Evolutionary conservation across 2,888 invertebrate genomes (phyloP).

Genomic region (Abrostola tripartita): DNA sequence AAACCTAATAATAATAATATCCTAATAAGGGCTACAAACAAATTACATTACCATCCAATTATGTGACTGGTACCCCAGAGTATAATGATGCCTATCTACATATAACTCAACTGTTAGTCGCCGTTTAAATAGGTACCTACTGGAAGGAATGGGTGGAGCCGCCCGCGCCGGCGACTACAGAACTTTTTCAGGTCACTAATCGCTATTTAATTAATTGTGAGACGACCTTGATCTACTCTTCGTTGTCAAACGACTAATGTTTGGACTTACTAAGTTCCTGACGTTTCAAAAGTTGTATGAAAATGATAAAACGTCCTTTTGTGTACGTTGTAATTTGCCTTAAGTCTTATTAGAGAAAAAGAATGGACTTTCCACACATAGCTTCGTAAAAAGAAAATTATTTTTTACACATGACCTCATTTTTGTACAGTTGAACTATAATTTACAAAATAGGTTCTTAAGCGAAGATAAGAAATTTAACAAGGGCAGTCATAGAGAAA

Average conservation of each 20-base stretch:
- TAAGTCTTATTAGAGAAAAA: no score
- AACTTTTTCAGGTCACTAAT: constrained; percentile 16
- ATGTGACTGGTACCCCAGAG: not conserved
- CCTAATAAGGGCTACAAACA: no score
- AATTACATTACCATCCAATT: not conserved
- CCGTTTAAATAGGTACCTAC: not conserved
- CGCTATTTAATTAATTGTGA: constrained; percentile 9
- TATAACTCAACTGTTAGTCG: not conserved
- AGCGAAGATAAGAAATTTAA: no score
- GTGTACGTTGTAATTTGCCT: no score
- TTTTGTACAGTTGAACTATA: no score
- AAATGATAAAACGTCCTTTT: no score
- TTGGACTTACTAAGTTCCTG: not conserved
- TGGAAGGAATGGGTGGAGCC: not conserved
- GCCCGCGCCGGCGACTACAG: not conserved
- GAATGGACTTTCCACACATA: no score
- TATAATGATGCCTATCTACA: not conserved
- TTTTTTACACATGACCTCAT: no score
- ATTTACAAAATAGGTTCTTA: no score
- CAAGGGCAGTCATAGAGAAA: no score
- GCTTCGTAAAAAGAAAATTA: no score
- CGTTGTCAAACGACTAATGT: not conserved
- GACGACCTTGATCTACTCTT: constrained; percentile 3
- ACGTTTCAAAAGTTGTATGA: not conserved
- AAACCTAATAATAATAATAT: no score